Percentiles rank a stretch among this genome's conserved stretches.
These are phyloP conservation scores for Beris chalybata DNA, from an alignment of 2,888 invertebrate genomes.

Conservation along the genomic window DNA sequence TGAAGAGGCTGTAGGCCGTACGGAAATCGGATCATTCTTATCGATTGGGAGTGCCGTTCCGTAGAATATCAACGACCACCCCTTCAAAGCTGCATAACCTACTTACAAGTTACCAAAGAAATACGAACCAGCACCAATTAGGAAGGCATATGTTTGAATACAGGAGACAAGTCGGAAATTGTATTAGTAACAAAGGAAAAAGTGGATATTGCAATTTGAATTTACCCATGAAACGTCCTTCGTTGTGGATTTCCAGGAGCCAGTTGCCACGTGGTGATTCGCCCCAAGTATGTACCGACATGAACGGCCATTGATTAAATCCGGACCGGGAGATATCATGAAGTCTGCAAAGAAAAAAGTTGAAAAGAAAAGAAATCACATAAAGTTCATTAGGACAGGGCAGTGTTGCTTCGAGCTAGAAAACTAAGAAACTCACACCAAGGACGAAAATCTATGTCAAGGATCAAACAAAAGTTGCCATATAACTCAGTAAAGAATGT, in stretches of 20 bases:
- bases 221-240: conserved; percentile 83
- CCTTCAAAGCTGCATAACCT: conserved; percentile 88
- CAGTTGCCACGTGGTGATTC: conserved; percentile 92
- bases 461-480: too few species aligned
- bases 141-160: too few species aligned
- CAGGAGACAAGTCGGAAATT: neutral
- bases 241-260: conserved; percentile 95
- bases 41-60: conserved; percentile 73
- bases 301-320: conserved; percentile 98
- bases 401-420: neutral
- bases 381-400: neutral
- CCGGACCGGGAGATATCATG: conserved; percentile 90
- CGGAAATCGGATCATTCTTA: conserved; percentile 65
- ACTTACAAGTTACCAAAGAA: neutral
- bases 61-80: conserved; percentile 91
- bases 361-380: neutral
- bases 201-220: conserved; percentile 24
- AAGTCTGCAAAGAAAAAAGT: conserved; percentile 42
- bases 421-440: neutral
- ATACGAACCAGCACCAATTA: too few species aligned
- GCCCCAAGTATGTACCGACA: conserved; percentile 99
- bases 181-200: conserved; percentile 1
- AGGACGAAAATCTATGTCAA: too few species aligned
- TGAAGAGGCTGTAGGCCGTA: conserved; percentile 38
- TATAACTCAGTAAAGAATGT: too few species aligned